Base-by-base conservation (phyloP, 2,797 vertebrate species). In the Chiroxiphia lanceolata region DNA sequence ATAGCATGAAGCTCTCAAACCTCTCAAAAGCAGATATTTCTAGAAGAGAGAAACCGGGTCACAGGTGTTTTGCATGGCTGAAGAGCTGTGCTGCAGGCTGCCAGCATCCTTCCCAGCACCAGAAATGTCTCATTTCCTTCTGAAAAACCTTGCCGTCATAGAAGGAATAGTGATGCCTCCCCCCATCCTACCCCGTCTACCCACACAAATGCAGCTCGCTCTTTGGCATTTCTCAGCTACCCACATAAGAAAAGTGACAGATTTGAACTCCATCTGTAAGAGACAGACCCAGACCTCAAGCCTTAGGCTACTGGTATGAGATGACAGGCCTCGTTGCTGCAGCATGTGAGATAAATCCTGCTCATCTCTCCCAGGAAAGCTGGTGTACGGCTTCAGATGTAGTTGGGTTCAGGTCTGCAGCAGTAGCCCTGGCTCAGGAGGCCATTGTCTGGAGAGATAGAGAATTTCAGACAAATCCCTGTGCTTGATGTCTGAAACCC, bases 311-410 rank as follows among this genome's bases (percentile, higher is more conserved):
- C 5, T 31, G 20, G 2, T 51, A 7, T 13, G n/a, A 79, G 51
- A 79, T 47, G 40, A 44, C 17, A 69, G 31, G 12, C 10, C 70
- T 64, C 2, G 0, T 10, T 69, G n/a, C 31, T 76, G 33, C 34
- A 71, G 34, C 27, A 40, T 10, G 12, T 60, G 23, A 72, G 50
- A 85, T 51, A 84, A 79, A 84, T 18, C 18, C 31, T 70, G 16
- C 36, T 64, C 29, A 51, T 5, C 3, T 72, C 3, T 79, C 51
- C 51, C 44, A 42, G 40, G 40, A 89, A 70, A 56, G 0, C 1
- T 27, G 3, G 9, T 42, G 5, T 15, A 36, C 0, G 0, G 3
- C 67, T 44, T 76, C 18, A 38, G 3, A 5, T 59, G 51, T 15
- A 31, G 3, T 9, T 65, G 25, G 7, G 25, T 36, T 89, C 50